Evolutionary conservation across 2,113 vertebrate species (phyloP).

Genomic region (Notothenia rossii): DNA sequence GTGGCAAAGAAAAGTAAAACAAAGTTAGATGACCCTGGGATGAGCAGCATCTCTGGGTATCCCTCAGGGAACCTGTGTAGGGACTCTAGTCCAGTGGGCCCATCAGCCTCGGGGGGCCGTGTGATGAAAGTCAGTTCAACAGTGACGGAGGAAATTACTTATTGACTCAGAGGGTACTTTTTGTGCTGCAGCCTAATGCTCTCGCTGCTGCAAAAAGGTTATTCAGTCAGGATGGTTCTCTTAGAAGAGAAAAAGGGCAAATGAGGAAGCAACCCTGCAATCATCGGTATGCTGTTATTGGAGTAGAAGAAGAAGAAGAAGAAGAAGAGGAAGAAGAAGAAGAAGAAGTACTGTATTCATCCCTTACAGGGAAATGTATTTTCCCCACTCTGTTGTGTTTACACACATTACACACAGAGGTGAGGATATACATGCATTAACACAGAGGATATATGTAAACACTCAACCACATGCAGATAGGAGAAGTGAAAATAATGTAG

Average conservation of each 20-base stretch:
- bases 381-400: no score
- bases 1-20: not conserved
- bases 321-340: no score
- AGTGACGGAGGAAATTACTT: slow-evolving; percentile 36
- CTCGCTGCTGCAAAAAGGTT: slow-evolving; percentile 13
- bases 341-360: no score
- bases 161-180: slow-evolving; percentile 39
- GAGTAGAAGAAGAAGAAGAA: no score
- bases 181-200: slow-evolving; percentile 1
- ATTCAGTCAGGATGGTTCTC: slow-evolving; percentile 28
- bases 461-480: no score
- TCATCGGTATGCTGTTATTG: not conserved
- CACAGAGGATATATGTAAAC: no score
- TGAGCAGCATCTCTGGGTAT: not conserved
- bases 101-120: not conserved
- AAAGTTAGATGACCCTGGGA: not conserved
- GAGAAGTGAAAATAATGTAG: not conserved
- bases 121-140: not conserved
- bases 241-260: not conserved
- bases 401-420: no score
- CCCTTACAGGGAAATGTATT: no score
- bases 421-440: no score
- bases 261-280: not conserved
- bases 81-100: not conserved
- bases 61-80: not conserved